Percentiles rank a stretch among this genome's conserved stretches.
phyloP scores from a whole-genome alignment of 30 jellyfish, hydroid and myxozoan species.

The Turritopsis rubra region DNA sequence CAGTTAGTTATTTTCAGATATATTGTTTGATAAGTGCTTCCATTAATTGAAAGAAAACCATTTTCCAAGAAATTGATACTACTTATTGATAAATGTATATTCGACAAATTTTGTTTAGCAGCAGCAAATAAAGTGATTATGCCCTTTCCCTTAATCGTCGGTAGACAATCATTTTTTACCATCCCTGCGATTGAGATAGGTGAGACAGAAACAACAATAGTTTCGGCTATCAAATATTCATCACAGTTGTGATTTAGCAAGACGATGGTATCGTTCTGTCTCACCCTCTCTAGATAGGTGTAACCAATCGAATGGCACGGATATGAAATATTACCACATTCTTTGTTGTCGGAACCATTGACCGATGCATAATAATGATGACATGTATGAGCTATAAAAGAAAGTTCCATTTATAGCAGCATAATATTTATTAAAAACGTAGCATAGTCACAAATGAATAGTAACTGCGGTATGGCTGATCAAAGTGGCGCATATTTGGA shows the following conservation, averaged over 20 bases:
- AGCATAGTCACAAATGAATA: too few relatives aligned
- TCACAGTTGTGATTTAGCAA: not conserved
- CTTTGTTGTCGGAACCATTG: not conserved
- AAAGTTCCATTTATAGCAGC: too few relatives aligned
- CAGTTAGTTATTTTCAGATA: not conserved
- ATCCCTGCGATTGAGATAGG: not conserved
- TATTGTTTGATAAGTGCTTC: not conserved
- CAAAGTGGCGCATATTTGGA: too few relatives aligned
- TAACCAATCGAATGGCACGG: not conserved
- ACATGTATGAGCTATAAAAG: not conserved
- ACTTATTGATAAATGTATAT: not conserved
- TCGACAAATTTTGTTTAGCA: not conserved
- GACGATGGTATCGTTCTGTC: not conserved
- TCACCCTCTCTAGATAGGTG: not conserved
- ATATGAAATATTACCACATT: not conserved
- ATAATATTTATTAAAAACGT: too few relatives aligned
- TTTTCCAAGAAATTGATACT: not conserved
- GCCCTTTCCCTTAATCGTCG: not conserved
- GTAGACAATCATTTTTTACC: not conserved
- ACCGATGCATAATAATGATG: not conserved
- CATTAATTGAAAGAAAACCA: not conserved
- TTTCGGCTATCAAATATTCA: not conserved
- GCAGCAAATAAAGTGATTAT: not conserved
- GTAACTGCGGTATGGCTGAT: too few relatives aligned
- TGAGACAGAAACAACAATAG: not conserved